A percentile compares a stretch with the other conserved stretches of the same genome.
Conservation (phyloP, 2,797 vertebrate species). For the Heliangelus exortis region DNA sequence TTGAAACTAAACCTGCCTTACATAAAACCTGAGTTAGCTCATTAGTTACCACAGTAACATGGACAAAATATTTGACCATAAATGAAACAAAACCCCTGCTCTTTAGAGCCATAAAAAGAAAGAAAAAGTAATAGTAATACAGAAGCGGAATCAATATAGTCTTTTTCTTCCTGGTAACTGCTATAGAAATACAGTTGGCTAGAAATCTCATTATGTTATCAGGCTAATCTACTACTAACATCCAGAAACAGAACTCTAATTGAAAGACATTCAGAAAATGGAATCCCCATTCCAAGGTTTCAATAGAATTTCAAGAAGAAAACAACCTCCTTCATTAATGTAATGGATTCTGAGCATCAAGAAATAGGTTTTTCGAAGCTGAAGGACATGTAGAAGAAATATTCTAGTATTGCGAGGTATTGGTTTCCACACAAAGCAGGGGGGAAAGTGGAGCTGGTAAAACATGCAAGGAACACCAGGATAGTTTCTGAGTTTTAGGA, state of each 20-base stretch:
- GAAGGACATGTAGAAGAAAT: background rate
- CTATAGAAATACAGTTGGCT: background rate
- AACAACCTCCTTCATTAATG: background rate
- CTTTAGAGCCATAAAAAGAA: background rate
- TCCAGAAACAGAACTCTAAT: background rate
- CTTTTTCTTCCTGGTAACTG: background rate
- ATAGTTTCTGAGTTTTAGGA: background rate
- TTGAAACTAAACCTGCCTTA: background rate
- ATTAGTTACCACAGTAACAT: background rate
- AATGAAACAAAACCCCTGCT: background rate
- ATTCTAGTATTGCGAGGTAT: background rate
- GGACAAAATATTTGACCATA: background rate
- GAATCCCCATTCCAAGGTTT: background rate
- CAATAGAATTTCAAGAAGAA: conserved; percentile 19
- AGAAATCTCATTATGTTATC: background rate
- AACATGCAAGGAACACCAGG: background rate
- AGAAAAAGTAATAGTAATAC: background rate
- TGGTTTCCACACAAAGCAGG: background rate
- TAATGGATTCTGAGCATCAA: background rate
- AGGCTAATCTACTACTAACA: background rate
- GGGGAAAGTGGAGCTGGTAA: background rate
- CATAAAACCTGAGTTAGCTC: background rate
- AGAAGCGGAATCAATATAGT: background rate
- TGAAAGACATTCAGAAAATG: conserved; percentile 1
- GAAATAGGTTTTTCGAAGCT: background rate